Percentiles rank a stretch among this genome's conserved stretches.
Evolutionary conservation across 2,797 vertebrate species (phyloP).

Genomic region (Pteropus rufus): DNA sequence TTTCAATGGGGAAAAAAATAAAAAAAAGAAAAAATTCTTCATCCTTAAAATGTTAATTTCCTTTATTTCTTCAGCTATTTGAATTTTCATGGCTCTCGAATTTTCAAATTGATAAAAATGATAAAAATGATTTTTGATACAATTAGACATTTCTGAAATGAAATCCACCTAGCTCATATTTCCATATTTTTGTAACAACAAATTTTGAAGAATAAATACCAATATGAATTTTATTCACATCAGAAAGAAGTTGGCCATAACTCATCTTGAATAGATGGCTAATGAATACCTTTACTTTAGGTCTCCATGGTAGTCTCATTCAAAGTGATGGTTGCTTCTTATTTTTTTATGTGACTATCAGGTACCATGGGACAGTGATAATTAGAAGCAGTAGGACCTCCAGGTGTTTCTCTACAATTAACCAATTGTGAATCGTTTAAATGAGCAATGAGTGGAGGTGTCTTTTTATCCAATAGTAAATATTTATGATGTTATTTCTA

Average conservation of each 20-base stretch:
- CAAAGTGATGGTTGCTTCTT: slow-evolving; percentile 31
- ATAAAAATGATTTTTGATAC: background rate
- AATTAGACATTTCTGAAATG: background rate
- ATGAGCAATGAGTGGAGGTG: background rate
- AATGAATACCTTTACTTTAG: background rate
- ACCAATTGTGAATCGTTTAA: slow-evolving; percentile 33
- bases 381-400: slow-evolving; percentile 47
- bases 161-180: background rate
- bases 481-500: background rate
- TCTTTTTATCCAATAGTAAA: slow-evolving; percentile 25
- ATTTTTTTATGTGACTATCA: slow-evolving; percentile 18
- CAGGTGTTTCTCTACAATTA: slow-evolving; percentile 53
- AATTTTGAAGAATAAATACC: background rate
- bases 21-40: background rate
- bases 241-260: background rate
- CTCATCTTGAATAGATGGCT: slow-evolving; percentile 14
- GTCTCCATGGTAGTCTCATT: background rate
- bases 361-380: slow-evolving; percentile 15
- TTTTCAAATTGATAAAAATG: slow-evolving; percentile 23
- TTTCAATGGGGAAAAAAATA: background rate
- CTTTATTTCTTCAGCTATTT: background rate
- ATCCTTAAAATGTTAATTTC: background rate
- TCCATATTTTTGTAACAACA: background rate
- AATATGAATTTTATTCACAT: slow-evolving; percentile 23
- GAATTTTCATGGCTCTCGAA: background rate